A percentile compares a stretch with the other conserved stretches of the same genome.
These are phyloP conservation scores for Sinosuthora webbiana DNA, from an alignment of 2,113 vertebrate genomes.

Conservation along the genomic window DNA sequence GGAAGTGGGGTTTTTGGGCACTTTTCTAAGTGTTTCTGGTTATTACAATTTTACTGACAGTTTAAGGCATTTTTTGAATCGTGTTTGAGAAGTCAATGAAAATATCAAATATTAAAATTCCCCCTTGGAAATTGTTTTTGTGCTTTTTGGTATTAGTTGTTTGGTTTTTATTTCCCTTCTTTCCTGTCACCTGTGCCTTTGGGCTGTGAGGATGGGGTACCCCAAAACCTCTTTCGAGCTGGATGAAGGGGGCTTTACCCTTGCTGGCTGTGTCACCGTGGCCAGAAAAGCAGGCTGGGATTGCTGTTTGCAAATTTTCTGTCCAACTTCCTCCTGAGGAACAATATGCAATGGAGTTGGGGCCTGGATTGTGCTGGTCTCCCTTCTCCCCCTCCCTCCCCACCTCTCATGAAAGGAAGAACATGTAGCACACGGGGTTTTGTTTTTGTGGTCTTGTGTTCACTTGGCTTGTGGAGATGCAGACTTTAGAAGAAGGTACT, in stretches of 20 bases:
- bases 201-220: not conserved
- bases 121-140: not conserved
- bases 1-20: not conserved
- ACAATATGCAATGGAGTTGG: too few species aligned
- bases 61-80: not conserved
- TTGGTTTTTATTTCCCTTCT: not conserved
- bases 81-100: not conserved
- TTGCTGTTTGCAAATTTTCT: not conserved
- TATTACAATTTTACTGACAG: not conserved
- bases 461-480: not conserved
- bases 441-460: not conserved
- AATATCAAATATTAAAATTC: not conserved
- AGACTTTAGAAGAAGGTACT: not conserved
- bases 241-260: fast-evolving
- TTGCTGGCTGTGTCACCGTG: fast-evolving
- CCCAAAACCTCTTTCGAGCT: not conserved
- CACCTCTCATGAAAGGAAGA: not conserved
- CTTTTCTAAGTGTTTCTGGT: not conserved
- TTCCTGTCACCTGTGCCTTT: not conserved
- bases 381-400: not conserved
- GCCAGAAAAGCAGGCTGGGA: not conserved
- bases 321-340: not conserved
- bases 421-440: not conserved
- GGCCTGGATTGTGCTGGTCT: not conserved
- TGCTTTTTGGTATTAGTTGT: not conserved